Evolutionary conservation across 2,797 vertebrate species (phyloP).

Genomic region (Lepus townsendii): DNA sequence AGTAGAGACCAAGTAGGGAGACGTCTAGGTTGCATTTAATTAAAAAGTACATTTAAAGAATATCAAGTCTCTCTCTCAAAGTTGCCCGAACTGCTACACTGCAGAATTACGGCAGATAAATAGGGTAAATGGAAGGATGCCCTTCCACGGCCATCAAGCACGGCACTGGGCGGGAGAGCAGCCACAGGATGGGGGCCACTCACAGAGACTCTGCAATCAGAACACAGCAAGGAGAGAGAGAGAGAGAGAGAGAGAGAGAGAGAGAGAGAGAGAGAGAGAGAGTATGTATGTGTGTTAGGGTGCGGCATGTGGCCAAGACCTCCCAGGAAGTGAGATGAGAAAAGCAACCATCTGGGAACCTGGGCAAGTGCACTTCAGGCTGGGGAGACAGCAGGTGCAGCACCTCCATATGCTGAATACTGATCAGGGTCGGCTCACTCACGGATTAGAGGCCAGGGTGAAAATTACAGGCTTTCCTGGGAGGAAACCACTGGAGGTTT

Average conservation of each 20-base stretch:
- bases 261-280: too few species aligned
- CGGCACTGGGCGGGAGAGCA: background rate
- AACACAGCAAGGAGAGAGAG: too few species aligned
- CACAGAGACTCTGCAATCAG: accelerated
- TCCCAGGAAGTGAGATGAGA: background rate
- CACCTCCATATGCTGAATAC: background rate
- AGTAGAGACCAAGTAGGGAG: background rate
- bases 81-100: background rate
- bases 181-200: accelerated
- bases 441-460: background rate
- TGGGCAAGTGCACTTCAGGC: background rate
- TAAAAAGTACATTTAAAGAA: conserved; percentile 53
- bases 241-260: too few species aligned
- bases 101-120: background rate
- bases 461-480: background rate
- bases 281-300: too few species aligned
- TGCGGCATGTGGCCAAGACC: background rate
- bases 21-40: background rate
- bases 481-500: background rate
- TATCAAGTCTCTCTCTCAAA: background rate
- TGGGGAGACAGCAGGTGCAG: background rate
- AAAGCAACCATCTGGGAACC: accelerated
- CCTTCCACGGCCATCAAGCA: background rate
- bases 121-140: background rate
- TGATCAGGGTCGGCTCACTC: background rate